These are phyloP conservation scores for Pherbina coryleti DNA, from an alignment of 2,888 invertebrate species.

Conservation along the genomic window DNA sequence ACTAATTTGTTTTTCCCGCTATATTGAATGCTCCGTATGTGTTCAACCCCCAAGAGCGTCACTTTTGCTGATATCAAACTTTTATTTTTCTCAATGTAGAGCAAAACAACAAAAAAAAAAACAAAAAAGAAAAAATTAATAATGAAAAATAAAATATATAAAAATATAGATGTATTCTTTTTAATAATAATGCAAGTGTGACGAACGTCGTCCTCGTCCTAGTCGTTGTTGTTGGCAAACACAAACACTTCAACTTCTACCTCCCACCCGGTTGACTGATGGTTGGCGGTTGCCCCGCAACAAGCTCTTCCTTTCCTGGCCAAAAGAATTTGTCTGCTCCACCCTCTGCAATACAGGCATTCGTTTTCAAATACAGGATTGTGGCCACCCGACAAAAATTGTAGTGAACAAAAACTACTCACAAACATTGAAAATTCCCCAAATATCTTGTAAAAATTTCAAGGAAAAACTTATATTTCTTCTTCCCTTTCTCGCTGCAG, in stretches of 20 bases:
- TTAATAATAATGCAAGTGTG: slow-evolving; percentile 59
- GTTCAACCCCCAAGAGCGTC: slow-evolving; percentile 44
- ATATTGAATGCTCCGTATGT: slow-evolving; percentile 14
- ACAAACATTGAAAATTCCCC: slow-evolving; percentile 40
- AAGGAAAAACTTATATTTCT: slow-evolving; percentile 36
- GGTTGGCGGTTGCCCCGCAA: slow-evolving; percentile 1
- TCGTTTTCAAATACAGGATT: slow-evolving; percentile 45
- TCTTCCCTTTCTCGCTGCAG: neutral
- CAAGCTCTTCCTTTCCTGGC: neutral
- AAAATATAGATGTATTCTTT: slow-evolving; percentile 53
- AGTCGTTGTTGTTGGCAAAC: neutral
- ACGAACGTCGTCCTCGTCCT: slow-evolving; percentile 35
- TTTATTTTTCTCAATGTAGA: slow-evolving; percentile 44
- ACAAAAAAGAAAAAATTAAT: slow-evolving; percentile 26
- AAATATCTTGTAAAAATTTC: slow-evolving; percentile 34
- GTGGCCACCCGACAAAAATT: slow-evolving; percentile 18
- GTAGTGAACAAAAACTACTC: slow-evolving; percentile 27
- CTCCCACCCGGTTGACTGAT: neutral
- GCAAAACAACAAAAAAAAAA: slow-evolving; percentile 20
- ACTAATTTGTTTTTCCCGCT: slow-evolving; percentile 39
- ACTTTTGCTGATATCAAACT: slow-evolving; percentile 56
- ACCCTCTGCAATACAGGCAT: slow-evolving; percentile 13
- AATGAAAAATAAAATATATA: slow-evolving; percentile 42
- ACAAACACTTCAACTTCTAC: neutral
- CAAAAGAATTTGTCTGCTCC: slow-evolving; percentile 8